These are phyloP conservation scores for Columbina picui DNA, from an alignment of 2,113 vertebrate species.

Conservation along the genomic window DNA sequence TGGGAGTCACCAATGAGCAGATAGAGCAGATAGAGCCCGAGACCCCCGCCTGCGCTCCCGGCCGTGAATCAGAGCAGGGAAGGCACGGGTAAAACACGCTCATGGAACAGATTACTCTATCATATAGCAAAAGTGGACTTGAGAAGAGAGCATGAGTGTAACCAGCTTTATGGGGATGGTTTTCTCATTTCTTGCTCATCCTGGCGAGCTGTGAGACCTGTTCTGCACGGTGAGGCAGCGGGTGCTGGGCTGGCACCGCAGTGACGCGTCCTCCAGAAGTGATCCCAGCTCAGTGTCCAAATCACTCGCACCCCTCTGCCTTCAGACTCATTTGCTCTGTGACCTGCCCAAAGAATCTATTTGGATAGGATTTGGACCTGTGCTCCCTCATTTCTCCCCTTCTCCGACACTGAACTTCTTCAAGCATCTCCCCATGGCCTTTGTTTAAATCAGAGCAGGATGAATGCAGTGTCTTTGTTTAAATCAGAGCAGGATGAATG, in stretches of 20 bases:
- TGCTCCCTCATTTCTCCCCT: not conserved
- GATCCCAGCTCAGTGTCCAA: not conserved
- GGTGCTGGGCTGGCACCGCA: not conserved
- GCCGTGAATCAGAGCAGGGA: not conserved
- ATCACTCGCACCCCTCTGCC: not conserved
- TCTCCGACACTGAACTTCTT: not conserved
- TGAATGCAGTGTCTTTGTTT: not conserved
- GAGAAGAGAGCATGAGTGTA: not conserved
- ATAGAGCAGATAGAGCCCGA: too few relatives aligned
- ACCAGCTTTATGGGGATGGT: slow-evolving; percentile 29
- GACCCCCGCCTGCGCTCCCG: not conserved
- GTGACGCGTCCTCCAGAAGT: not conserved
- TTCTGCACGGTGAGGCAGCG: not conserved
- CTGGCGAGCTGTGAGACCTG: not conserved
- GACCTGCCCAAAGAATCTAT: not conserved
- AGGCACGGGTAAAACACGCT: not conserved
- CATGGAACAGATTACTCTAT: not conserved
- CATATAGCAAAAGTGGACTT: not conserved
- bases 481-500: not conserved
- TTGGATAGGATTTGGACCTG: not conserved
- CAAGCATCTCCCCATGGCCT: not conserved
- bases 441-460: not conserved
- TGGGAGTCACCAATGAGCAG: not conserved
- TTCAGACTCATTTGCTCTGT: not conserved
- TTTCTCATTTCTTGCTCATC: not conserved